These are phyloP conservation scores for Tupiocoris notatus DNA, from an alignment of 2,888 invertebrate genomes.

Conservation along the genomic window DNA sequence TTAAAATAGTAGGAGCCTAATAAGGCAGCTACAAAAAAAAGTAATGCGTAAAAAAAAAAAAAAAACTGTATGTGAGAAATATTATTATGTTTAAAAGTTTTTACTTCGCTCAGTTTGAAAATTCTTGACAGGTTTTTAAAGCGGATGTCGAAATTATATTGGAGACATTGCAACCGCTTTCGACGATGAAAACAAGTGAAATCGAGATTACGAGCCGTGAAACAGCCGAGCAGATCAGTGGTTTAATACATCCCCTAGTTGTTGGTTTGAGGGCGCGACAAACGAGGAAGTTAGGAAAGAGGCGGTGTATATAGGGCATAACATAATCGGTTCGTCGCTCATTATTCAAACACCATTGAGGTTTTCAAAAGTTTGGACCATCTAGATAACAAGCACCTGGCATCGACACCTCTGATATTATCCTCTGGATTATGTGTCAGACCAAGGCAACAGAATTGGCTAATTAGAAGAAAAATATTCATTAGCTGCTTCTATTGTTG, in stretches of 20 bases:
- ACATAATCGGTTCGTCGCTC: slow-evolving; percentile 11
- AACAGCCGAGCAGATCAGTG: not conserved
- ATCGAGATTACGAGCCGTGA: not conserved
- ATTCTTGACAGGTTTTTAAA: too few species aligned
- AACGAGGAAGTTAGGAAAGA: slow-evolving; percentile 16
- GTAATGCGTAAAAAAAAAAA: too few species aligned
- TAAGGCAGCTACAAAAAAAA: too few species aligned
- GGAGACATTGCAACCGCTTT: not conserved
- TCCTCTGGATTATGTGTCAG: too few species aligned
- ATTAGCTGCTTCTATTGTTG: too few species aligned
- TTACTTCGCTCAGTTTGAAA: too few species aligned
- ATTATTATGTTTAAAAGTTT: too few species aligned
- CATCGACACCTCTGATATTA: too few species aligned
- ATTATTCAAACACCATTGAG: slow-evolving; percentile 8
- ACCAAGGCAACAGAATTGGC: too few species aligned
- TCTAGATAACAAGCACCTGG: not conserved
- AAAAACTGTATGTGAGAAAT: too few species aligned
- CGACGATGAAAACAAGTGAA: not conserved
- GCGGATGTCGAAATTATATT: not conserved
- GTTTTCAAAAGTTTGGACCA: slow-evolving; percentile 7
- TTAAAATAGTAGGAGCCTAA: too few species aligned
- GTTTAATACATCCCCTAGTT: not conserved
- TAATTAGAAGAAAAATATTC: too few species aligned
- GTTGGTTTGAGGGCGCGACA: not conserved
- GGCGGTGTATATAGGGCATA: slow-evolving; percentile 15